Percentiles rank a stretch among this genome's conserved stretches.
phyloP scores from a whole-genome alignment of 2,888 invertebrate genomes.

The Cephus spinipes region DNA sequence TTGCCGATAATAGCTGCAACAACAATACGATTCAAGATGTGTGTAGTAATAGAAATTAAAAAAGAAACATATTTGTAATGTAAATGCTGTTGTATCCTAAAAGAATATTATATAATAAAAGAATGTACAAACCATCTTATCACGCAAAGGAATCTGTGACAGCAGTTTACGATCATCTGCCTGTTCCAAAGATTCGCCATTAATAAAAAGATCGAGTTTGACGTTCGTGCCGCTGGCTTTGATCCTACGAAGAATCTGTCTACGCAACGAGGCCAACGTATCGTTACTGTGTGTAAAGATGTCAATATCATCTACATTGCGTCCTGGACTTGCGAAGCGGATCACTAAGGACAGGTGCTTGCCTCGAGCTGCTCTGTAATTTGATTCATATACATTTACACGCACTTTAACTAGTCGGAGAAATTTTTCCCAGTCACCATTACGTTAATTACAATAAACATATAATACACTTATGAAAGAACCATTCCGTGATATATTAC shows the following conservation, averaged over 20 bases:
- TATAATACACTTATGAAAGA: no score
- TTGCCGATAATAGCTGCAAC: constrained; percentile 78
- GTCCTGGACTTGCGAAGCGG: constrained; percentile 87
- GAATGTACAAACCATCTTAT: constrained; percentile 82
- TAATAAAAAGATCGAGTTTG: constrained; percentile 90
- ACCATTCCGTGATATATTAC: background rate
- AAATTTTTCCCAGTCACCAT: background rate
- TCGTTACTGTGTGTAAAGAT: constrained; percentile 95
- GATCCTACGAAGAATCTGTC: constrained; percentile 78
- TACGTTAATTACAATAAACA: no score
- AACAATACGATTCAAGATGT: background rate
- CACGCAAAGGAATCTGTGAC: constrained; percentile 85
- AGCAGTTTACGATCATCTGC: constrained; percentile 89
- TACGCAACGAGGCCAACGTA: constrained; percentile 86
- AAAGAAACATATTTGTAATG: background rate
- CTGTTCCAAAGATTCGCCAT: constrained; percentile 89
- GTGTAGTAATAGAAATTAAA: background rate
- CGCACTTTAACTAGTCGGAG: background rate
- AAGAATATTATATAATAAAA: no score
- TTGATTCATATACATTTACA: constrained; percentile 16
- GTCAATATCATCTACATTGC: constrained; percentile 92
- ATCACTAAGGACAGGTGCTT: constrained; percentile 89
- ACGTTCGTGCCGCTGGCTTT: constrained; percentile 77
- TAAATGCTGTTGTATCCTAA: no score
- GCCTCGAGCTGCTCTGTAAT: constrained; percentile 85